Base-by-base conservation (phyloP, 2,888 invertebrate species). In the Phymatocera aterrima region DNA sequence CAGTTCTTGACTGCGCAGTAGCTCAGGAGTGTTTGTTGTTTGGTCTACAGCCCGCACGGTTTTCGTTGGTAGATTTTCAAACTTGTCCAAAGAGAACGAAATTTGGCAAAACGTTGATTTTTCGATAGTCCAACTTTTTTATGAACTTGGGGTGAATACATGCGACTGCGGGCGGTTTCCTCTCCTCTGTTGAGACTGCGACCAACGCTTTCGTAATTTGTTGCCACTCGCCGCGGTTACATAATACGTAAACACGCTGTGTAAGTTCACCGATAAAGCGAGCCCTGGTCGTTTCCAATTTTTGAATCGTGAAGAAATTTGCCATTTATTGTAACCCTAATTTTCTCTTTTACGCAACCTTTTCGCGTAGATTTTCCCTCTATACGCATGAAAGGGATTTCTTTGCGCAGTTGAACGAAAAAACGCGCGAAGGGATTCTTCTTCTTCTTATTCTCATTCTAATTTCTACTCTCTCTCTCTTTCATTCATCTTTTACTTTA, bases 1-100 rank as follows among this genome's bases (percentile, higher is more conserved):
- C 75, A 72, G 57, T 75, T 75, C 75, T 57, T 60, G 75, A 51
- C 75, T 75, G 75, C 75, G 75, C 60, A 75, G 75, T 75, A 57
- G 75, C 75, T 57, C 1, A 24, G 37, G 37, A 28, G 51, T 51
- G 54, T 46, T 75, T 15, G 37, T n/a, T n/a, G 37, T 31, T 24
- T 21, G 18, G 31, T 75, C 46, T 21, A 40, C 15, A 21, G 24
- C n/a, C 10, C 10, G 28, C 46, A 2, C 57, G 21, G 40, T 57
- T 75, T 57, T 24, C 21, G 15, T 40, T 31, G 18, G 21, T 24
- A 4, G 54, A 34, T 75, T n/a, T 37, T n/a, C n/a, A 37, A 18
- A 10, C 4, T 34, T 24, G n/a, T 24, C 10, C 18, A 46, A 28
- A 28, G 12, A 31, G 18, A 54, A 21, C 10, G n/a, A 28, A 24